These are phyloP conservation scores for Dicaeum eximium DNA, from an alignment of 2,113 vertebrate species.

Conservation along the genomic window DNA sequence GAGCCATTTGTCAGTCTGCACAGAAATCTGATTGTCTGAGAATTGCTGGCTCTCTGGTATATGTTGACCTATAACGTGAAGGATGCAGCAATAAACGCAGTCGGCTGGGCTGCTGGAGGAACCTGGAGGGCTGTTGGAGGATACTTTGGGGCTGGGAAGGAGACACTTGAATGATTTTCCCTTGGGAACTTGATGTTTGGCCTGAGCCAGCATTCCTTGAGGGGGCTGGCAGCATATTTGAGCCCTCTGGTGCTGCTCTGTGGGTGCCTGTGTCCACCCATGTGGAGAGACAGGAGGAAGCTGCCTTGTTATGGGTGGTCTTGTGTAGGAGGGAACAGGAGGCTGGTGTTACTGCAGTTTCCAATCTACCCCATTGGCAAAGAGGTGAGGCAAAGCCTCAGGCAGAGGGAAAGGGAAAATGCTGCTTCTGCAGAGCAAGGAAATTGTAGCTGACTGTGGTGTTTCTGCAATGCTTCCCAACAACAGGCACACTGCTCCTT, in stretches of 20 bases:
- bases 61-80: slow-evolving; percentile 21
- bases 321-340: neutral
- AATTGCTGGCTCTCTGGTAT: slow-evolving; percentile 21
- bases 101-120: neutral
- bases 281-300: neutral
- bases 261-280: neutral
- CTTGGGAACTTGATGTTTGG: neutral
- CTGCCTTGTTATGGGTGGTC: neutral
- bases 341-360: neutral
- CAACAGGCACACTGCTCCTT: neutral
- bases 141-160: neutral
- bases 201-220: neutral
- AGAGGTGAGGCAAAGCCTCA: neutral
- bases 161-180: neutral
- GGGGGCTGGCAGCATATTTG: neutral
- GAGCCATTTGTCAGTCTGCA: slow-evolving; percentile 13
- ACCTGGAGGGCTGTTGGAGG: too few species aligned
- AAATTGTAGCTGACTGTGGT: neutral
- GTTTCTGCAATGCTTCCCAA: neutral
- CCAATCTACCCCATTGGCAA: accelerated
- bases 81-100: neutral
- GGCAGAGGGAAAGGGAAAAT: neutral
- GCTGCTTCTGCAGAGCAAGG: neutral
- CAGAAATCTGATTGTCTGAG: neutral
- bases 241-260: neutral